Percentiles rank a stretch among this genome's conserved stretches.
phyloP scores from a whole-genome alignment of 2,113 vertebrate species.

The Nannobrachium achirus region DNA sequence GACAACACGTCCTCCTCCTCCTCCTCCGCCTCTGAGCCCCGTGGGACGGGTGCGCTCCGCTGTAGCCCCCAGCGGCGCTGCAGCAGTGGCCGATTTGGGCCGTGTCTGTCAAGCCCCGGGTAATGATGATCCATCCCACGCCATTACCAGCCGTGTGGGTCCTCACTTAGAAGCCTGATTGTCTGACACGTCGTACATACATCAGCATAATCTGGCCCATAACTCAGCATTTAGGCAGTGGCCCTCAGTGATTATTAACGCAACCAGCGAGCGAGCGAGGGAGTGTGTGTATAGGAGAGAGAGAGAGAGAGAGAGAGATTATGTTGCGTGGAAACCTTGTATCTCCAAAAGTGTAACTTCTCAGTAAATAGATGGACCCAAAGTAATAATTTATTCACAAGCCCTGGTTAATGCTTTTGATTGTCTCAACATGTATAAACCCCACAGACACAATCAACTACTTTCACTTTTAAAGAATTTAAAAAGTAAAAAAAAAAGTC shows the following conservation, averaged over 20 bases:
- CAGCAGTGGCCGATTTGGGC: conserved; percentile 33
- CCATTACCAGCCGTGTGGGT: conserved; percentile 58
- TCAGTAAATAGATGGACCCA: too few species aligned
- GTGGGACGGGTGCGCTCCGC: conserved; percentile 19
- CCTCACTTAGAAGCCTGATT: conserved; percentile 64
- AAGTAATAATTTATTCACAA: too few species aligned
- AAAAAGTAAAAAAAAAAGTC: too few species aligned
- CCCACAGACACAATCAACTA: too few species aligned
- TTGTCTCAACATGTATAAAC: too few species aligned
- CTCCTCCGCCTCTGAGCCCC: conserved; percentile 3
- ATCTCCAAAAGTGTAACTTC: too few species aligned
- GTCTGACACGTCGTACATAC: conserved; percentile 67
- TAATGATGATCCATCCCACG: conserved; percentile 73
- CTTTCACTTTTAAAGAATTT: too few species aligned
- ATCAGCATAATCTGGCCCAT: conserved; percentile 64
- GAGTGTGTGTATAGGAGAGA: background rate
- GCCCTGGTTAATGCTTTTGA: too few species aligned
- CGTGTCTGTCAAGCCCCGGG: conserved; percentile 56
- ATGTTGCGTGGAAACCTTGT: too few species aligned
- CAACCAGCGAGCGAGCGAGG: background rate
- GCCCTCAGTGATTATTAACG: conserved; percentile 16
- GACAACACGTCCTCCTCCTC: conserved; percentile 36
- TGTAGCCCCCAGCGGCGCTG: conserved; percentile 18
- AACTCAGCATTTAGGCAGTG: conserved; percentile 53
- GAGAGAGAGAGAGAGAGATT: background rate